Conservation (phyloP, 23 tunicate genomes). For the Trididemnum miniatum region DNA sequence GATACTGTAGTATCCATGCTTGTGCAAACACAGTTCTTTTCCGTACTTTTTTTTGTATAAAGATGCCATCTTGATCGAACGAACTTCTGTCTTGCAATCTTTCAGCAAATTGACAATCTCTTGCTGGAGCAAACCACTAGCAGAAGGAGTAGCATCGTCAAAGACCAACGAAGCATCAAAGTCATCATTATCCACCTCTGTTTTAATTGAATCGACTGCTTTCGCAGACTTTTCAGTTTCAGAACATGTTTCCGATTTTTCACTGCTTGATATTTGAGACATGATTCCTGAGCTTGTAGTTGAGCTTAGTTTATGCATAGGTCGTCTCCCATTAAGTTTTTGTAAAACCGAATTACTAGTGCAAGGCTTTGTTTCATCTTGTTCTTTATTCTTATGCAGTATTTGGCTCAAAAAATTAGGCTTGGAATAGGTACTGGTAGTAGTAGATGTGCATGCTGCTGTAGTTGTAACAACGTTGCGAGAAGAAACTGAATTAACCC, state of each 20-base stretch:
- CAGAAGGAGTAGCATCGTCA: constrained; percentile 14
- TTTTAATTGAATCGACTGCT: background rate
- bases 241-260: background rate
- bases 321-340: too few species aligned
- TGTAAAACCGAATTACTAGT: too few species aligned
- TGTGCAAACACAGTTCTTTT: constrained; percentile 49
- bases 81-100: constrained; percentile 38
- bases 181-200: background rate
- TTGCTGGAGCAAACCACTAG: constrained; percentile 21
- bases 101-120: constrained; percentile 52
- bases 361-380: too few species aligned
- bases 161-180: background rate
- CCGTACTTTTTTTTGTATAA: constrained; percentile 53
- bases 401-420: too few species aligned
- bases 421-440: too few species aligned
- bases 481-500: background rate
- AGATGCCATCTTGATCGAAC: constrained; percentile 24
- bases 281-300: background rate
- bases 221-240: background rate
- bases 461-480: too few species aligned
- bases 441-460: too few species aligned
- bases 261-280: background rate
- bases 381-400: too few species aligned
- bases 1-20: constrained; percentile 68
- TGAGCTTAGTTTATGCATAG: constrained; percentile 3